Percentiles rank a stretch among this genome's conserved stretches.
These are phyloP conservation scores for Mongoloraphidia duomilia DNA, from an alignment of 2,888 invertebrate species.

Conservation along the genomic window DNA sequence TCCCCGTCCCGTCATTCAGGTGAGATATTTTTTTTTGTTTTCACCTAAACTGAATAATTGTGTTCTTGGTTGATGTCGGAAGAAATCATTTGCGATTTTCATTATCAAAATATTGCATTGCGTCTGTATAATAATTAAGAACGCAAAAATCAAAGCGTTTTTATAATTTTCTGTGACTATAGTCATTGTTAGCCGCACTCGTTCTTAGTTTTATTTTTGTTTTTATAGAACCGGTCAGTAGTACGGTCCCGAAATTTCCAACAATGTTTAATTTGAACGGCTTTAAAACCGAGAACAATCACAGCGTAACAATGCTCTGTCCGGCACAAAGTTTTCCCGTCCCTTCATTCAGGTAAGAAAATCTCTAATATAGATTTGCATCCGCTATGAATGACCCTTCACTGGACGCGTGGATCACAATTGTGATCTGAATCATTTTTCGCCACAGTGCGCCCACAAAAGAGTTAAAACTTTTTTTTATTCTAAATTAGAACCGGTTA, in stretches of 20 bases:
- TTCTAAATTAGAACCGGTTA: constrained; percentile 33
- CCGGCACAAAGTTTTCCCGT: constrained; percentile 57
- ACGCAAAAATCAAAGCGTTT: too few species aligned
- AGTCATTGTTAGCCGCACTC: constrained; percentile 48
- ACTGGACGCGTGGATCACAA: not conserved
- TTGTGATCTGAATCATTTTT: not conserved
- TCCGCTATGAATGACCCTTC: not conserved
- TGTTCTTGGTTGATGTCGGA: too few species aligned
- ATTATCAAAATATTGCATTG: too few species aligned
- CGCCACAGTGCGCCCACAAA: not conserved
- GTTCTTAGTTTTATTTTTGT: constrained; percentile 28
- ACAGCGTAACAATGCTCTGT: constrained; percentile 45
- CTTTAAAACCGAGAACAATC: constrained; percentile 15
- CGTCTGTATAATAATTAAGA: too few species aligned
- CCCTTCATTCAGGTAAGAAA: constrained; percentile 54
- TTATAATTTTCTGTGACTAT: too few species aligned
- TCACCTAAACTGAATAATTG: not conserved
- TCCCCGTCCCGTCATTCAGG: constrained; percentile 50
- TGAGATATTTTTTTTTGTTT: constrained; percentile 20
- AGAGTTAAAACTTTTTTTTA: not conserved
- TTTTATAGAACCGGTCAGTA: constrained; percentile 42
- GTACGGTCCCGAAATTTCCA: constrained; percentile 49
- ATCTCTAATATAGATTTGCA: constrained; percentile 7
- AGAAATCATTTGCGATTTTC: too few species aligned
- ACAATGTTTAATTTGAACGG: constrained; percentile 48